Evolutionary conservation across 1,140 invertebrate genomes (phyloP).

Genomic region (Scaptomyza montana): DNA sequence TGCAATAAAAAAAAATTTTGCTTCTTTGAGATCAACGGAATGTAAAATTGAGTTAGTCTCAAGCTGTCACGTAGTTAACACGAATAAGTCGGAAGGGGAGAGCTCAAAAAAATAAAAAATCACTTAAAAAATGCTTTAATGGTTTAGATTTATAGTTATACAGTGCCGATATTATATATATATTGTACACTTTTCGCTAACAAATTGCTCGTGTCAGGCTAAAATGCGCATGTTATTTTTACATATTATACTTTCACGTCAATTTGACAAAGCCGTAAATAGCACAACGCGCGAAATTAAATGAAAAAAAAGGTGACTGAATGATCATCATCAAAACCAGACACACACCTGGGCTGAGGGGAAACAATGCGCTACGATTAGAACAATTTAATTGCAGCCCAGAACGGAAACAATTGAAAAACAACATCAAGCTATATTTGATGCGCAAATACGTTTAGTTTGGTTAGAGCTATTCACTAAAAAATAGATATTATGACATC

Average conservation of each 20-base stretch:
- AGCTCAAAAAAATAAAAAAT: not conserved
- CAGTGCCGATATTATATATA: not conserved
- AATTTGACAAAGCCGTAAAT: slow-evolving; percentile 22
- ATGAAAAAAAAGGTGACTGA: not conserved
- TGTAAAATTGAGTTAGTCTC: not conserved
- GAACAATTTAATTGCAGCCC: slow-evolving; percentile 11
- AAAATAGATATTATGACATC: slow-evolving; percentile 29
- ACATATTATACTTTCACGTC: slow-evolving; percentile 1
- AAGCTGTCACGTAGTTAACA: not conserved
- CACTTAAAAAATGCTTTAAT: not conserved
- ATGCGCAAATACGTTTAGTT: slow-evolving; percentile 10
- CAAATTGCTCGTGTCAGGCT: slow-evolving; percentile 25
- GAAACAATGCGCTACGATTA: not conserved
- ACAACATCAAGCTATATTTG: slow-evolving; percentile 7
- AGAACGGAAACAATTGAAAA: slow-evolving; percentile 21
- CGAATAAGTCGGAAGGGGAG: not conserved
- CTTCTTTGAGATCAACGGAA: not conserved
- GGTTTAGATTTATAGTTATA: slow-evolving; percentile 6
- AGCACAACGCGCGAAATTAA: slow-evolving; percentile 19
- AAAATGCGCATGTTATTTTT: slow-evolving; percentile 31
- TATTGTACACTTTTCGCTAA: not conserved
- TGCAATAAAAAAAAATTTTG: slow-evolving; percentile 31
- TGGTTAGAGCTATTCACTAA: too few relatives aligned
- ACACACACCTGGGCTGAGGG: too few relatives aligned
- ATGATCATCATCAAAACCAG: not conserved